Conservation (phyloP, 2,888 invertebrate genomes). For the Ceraclea dissimilis region DNA sequence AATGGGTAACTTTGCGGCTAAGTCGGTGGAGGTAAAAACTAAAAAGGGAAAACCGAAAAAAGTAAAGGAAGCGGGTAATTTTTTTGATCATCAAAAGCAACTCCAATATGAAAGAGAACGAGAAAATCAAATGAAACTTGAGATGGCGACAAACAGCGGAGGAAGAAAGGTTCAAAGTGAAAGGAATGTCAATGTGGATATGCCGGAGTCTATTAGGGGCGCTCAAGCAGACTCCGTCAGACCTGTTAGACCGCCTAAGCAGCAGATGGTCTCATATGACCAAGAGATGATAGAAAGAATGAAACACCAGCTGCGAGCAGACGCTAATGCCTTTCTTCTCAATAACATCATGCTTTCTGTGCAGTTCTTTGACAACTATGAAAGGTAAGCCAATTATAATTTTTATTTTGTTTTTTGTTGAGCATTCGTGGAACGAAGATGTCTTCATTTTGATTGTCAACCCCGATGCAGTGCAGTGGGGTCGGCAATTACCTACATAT, state of each 20-base stretch:
- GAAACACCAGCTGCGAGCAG: conserved; percentile 50
- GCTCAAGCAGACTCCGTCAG: not conserved
- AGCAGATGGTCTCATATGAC: conserved; percentile 35
- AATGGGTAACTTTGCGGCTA: conserved; percentile 41
- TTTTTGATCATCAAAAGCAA: conserved; percentile 42
- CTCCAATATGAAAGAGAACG: conserved; percentile 35
- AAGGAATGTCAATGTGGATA: conserved; percentile 28
- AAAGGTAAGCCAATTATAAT: conserved; percentile 54
- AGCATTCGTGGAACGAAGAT: too few relatives aligned
- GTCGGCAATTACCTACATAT: too few relatives aligned
- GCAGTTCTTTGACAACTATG: conserved; percentile 73
- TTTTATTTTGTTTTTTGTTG: too few relatives aligned
- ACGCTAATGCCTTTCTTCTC: conserved; percentile 62
- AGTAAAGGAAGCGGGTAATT: conserved; percentile 39
- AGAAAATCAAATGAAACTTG: conserved; percentile 28
- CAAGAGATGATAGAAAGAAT: conserved; percentile 50
- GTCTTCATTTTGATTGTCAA: too few relatives aligned
- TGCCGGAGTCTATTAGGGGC: not conserved
- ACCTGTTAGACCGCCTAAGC: conserved; percentile 32
- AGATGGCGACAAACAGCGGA: not conserved
- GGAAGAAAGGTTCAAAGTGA: conserved; percentile 28
- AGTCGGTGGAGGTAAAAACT: conserved; percentile 26
- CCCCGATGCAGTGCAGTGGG: too few relatives aligned
- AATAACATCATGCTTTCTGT: conserved; percentile 69
- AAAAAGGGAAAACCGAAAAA: conserved; percentile 27